Base-by-base conservation (phyloP, 2,797 vertebrate genomes). In the Argya squamiceps region DNA sequence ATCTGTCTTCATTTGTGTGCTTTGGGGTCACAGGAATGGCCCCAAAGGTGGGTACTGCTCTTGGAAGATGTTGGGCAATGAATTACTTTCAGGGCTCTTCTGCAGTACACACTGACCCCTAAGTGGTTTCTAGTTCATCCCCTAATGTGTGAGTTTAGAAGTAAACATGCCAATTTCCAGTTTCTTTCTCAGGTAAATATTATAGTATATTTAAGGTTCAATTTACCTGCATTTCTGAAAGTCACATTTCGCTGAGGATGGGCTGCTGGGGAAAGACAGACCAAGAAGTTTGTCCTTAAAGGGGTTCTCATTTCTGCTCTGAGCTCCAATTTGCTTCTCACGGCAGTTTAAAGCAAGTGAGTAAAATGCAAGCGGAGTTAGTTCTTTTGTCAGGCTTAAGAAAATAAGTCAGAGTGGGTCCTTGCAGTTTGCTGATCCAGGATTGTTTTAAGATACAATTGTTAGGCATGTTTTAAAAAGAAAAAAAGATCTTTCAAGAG, bases 391-490 rank as follows among this genome's bases (percentile, higher is more conserved):
- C 36, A 44, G 58, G 10, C 64, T 73, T 67, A 46, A 52, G 77
- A 92, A 93, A 94, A 60, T 76, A 86, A 64, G 79, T 86, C 39
- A 36, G 52, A 86, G 80, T 23, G 26, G 34, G 92, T 92, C 80
- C 63, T 94, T 87, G 88, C 64, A 70, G 67, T 70, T 58, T 93
- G 68, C 46, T 95, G 94, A 92, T 89, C 86, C 82, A 56, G 91
- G 89, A 96, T 95, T 94, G 96, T 97, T 97, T 88, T 85, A 27
- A 96, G 89, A 94, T 88, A 91, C 94, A 89, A 92, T 96, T 96
- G 96, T 94, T 95, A 78, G 32, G 65, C 88, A 83, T 93, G 91
- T 94, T 96, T 94, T 50, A 94, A 93, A 95, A 93, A 71, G 58
- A 92, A 92, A 77, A 88, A 95, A 95, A 62, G 47, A 49, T 90